A percentile compares a stretch with the other conserved stretches of the same genome.
These are phyloP conservation scores for Minunthozetes semirufus DNA, from an alignment of 2,888 invertebrate genomes.

Conservation along the genomic window DNA sequence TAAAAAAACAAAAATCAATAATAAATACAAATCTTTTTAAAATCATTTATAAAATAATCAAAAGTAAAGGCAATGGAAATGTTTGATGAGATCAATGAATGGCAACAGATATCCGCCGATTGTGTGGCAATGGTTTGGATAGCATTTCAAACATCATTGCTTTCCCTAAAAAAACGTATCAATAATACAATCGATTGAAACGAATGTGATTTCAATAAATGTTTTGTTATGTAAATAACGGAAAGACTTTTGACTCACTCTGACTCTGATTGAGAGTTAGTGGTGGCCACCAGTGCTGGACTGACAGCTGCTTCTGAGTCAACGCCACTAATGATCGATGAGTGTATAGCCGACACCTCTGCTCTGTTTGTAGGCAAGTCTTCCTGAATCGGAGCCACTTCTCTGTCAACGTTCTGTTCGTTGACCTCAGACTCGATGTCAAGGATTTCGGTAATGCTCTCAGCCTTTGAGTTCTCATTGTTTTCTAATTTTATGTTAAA, in stretches of 20 bases:
- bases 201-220: background rate
- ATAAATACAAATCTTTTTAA: background rate
- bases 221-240: slow-evolving; percentile 5
- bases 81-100: slow-evolving; percentile 7
- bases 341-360: background rate
- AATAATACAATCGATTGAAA: background rate
- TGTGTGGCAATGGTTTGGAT: background rate
- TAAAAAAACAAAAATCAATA: background rate
- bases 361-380: background rate
- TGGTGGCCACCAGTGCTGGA: background rate
- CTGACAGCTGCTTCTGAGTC: slow-evolving; percentile 6
- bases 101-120: background rate
- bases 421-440: background rate
- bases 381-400: background rate
- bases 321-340: slow-evolving; percentile 6
- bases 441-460: background rate
- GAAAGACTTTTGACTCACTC: background rate
- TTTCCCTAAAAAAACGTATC: slow-evolving; percentile 1
- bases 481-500: slow-evolving; percentile 1
- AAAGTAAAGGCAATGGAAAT: background rate
- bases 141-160: slow-evolving; percentile 17
- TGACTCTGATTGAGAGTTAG: background rate
- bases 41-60: background rate
- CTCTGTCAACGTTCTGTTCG: background rate
- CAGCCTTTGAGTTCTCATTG: background rate